Conservation (phyloP, 2,113 vertebrate species). For the Odocoileus virginianus region DNA sequence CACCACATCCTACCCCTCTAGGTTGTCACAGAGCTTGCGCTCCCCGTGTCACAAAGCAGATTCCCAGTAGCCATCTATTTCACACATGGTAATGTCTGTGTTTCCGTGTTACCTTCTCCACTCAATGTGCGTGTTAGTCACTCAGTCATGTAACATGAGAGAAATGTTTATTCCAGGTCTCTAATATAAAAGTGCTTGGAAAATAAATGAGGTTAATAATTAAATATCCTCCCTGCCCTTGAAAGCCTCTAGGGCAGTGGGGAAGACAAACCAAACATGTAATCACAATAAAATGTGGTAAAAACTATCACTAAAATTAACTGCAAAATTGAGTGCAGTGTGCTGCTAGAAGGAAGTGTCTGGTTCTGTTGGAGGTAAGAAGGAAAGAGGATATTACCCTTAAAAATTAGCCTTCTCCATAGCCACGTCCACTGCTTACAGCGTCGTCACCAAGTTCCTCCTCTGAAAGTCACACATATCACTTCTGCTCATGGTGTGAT, state of each 20-base stretch:
- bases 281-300: background rate
- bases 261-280: background rate
- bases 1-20: background rate
- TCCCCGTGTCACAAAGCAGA: background rate
- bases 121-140: background rate
- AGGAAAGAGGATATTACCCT: background rate
- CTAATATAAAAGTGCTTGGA: background rate
- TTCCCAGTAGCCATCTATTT: background rate
- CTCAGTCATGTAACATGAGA: background rate
- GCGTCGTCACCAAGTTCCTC: background rate
- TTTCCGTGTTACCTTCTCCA: background rate
- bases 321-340: background rate
- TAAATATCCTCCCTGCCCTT: background rate
- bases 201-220: background rate
- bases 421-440: fast-evolving
- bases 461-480: background rate
- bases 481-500: background rate
- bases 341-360: background rate
- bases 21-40: background rate
- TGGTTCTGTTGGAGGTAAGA: background rate
- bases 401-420: background rate
- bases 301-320: background rate
- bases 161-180: background rate
- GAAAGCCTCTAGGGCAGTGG: background rate
- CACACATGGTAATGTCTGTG: background rate